phyloP scores from a whole-genome alignment of 2,113 vertebrate species.

The Apistogramma diplotaenia region DNA sequence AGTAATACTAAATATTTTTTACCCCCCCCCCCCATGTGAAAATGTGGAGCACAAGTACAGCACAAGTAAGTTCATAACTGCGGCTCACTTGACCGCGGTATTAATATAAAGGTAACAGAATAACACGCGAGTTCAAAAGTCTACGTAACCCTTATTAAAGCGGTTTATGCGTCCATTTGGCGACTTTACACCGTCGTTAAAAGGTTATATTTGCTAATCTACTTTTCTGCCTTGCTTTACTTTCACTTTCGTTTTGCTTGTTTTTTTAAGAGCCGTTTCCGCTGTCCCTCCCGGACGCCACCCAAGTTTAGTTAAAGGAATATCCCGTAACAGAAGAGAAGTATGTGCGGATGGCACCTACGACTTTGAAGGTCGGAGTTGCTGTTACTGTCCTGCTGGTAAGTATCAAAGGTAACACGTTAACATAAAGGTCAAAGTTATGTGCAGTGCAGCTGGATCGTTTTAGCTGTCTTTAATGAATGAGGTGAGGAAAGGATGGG shows the following conservation, averaged over 20 bases:
- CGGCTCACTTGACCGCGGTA: too few relatives aligned
- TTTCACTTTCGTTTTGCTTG: not conserved
- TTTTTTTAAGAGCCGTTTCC: not conserved
- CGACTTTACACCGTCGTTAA: not conserved
- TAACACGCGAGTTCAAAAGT: not conserved
- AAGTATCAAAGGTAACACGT: not conserved
- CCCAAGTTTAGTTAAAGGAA: not conserved
- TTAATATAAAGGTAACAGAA: too few relatives aligned
- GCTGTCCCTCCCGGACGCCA: not conserved
- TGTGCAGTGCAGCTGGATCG: too few relatives aligned
- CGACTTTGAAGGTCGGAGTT: fast-evolving
- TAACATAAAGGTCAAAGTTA: not conserved
- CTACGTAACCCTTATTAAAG: not conserved
- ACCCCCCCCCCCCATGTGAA: too few relatives aligned
- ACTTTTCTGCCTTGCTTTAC: not conserved
- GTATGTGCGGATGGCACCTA: conserved; percentile 30
- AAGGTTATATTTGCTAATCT: not conserved
- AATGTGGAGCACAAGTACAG: too few relatives aligned
- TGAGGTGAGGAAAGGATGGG: too few relatives aligned
- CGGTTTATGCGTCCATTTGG: not conserved
- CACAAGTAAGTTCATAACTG: too few relatives aligned
- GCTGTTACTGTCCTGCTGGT: conserved; percentile 63
- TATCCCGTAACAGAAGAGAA: not conserved
- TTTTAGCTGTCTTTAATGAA: too few relatives aligned
- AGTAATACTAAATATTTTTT: too few relatives aligned